Conservation (phyloP, 2,797 vertebrate species). For the Trematomus bernacchii region DNA sequence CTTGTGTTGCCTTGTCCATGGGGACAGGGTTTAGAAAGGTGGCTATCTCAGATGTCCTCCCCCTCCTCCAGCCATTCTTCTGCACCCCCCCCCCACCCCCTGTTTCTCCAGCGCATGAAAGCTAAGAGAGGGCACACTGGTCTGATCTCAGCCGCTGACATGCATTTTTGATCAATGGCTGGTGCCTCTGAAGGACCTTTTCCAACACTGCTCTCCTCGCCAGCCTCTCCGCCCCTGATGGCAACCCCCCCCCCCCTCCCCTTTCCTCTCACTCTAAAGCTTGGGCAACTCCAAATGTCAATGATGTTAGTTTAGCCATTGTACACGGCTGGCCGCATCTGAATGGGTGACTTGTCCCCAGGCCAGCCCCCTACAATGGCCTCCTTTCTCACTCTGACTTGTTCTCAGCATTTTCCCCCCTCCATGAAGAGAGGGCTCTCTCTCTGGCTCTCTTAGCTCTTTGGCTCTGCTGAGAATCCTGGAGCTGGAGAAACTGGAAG, state of each 20-base stretch:
- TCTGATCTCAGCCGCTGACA: slow-evolving; percentile 74
- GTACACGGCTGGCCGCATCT: slow-evolving; percentile 92
- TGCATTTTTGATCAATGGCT: slow-evolving; percentile 84
- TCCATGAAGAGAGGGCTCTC: slow-evolving; percentile 77
- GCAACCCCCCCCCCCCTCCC: slow-evolving; percentile 51
- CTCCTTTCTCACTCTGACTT: slow-evolving; percentile 85
- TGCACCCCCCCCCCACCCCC: not conserved
- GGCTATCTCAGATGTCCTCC: slow-evolving; percentile 66
- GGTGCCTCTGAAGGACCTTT: slow-evolving; percentile 71
- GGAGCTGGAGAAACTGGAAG: slow-evolving; percentile 59
- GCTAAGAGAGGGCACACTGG: slow-evolving; percentile 68
- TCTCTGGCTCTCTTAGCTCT: slow-evolving; percentile 68
- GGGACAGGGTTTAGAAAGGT: slow-evolving; percentile 61
- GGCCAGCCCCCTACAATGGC: slow-evolving; percentile 89
- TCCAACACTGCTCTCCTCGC: slow-evolving; percentile 69
- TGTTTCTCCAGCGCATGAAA: slow-evolving; percentile 64
- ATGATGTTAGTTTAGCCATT: slow-evolving; percentile 97
- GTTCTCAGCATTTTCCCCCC: slow-evolving; percentile 81
- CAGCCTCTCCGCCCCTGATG: slow-evolving; percentile 54
- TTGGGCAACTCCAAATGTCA: slow-evolving; percentile 87
- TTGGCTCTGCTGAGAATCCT: slow-evolving; percentile 67
- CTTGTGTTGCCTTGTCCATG: slow-evolving; percentile 35
- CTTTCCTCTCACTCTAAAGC: slow-evolving; percentile 80
- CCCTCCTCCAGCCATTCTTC: slow-evolving; percentile 32
- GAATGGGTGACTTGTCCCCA: slow-evolving; percentile 92